A percentile compares a stretch with the other conserved stretches of the same genome.
These are phyloP conservation scores for Aurelia sp. DNA, from an alignment of 30 jellyfish, hydroid and myxozoan species.

Conservation along the genomic window DNA sequence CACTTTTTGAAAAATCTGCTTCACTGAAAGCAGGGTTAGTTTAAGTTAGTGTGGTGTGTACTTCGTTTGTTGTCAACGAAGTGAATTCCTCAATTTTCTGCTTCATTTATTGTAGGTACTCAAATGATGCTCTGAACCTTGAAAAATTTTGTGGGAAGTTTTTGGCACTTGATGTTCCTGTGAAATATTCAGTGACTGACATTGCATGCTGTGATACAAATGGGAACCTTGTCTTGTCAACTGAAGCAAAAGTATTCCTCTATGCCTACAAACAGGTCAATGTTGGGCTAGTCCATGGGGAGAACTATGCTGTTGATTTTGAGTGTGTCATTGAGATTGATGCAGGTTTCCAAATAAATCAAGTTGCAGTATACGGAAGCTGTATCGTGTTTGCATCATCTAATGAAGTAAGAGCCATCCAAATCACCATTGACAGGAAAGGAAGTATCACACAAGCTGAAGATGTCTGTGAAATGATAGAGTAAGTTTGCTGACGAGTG, in stretches of 20 bases:
- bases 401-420: slow-evolving; percentile 79
- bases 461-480: slow-evolving; percentile 75
- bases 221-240: slow-evolving; percentile 85
- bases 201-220: slow-evolving; percentile 73
- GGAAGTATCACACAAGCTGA: slow-evolving; percentile 87
- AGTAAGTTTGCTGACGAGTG: slow-evolving; percentile 56
- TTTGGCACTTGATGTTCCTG: slow-evolving; percentile 77
- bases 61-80: too few relatives aligned
- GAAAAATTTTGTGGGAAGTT: slow-evolving; percentile 46
- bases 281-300: slow-evolving; percentile 14
- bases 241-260: slow-evolving; percentile 72
- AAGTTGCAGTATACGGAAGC: slow-evolving; percentile 59
- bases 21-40: too few relatives aligned
- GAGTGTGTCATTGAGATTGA: slow-evolving; percentile 72
- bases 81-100: not conserved
- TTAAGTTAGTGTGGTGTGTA: too few relatives aligned
- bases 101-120: slow-evolving; percentile 28
- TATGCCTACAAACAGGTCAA: slow-evolving; percentile 48
- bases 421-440: slow-evolving; percentile 52
- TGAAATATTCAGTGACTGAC: slow-evolving; percentile 78
- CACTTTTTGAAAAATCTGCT: too few relatives aligned
- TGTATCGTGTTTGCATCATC: slow-evolving; percentile 79
- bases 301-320: slow-evolving; percentile 61
- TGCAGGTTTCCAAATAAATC: slow-evolving; percentile 56
- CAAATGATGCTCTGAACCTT: slow-evolving; percentile 39